Evolutionary conservation across 2,113 vertebrate genomes (phyloP), one percentile per base, ranked within the genome.

Genomic region (Coracopsis vasa): DNA sequence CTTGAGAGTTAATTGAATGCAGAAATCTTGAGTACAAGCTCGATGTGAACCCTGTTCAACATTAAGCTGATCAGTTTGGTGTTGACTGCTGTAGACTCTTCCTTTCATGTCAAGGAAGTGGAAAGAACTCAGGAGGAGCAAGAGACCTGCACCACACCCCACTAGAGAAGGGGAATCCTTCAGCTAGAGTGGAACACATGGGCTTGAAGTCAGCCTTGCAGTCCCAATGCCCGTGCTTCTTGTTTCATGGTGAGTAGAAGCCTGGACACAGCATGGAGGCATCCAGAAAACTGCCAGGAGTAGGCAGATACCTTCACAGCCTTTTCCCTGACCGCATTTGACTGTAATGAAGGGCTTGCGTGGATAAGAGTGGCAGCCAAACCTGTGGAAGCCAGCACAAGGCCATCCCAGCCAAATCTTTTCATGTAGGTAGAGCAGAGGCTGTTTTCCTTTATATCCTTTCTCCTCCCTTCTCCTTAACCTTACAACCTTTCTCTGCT

Each of bases 1-100:
- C 92, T 97, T 95, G 91, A 95, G 86, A 96, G 89, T 39, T 96
- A 95, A 97, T 27, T 95, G 88, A 96, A 96, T 96, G 65, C 41
- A 94, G 66, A 84, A 96, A 94, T 92, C 48, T 47, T 66, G 66
- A 95, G 80, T 50, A 72, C 6, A 54, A 86, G 84, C 37, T 86
- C 8, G 3, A 60, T 4, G 41, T 66, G 81, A 92, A 64, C 60
- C 88, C 50, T 67, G 9, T 19, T 83, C 37, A 58, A n/a, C 1
- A 5, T 71, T 39, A 53, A 85, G 33, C 33, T 58, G 33, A 58
- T 35, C 21, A 39, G 23, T 58, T 74, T 67, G 78, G 28, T 23
- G 27, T 51, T 70, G 9, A 2, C 25, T 65, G 39, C 4, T 3
- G 2, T 19, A 81, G 58, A 17, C 8, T 44, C 23, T 48, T 50